phyloP scores from a whole-genome alignment of 2,113 vertebrate species.

The Rhineura floridana region DNA sequence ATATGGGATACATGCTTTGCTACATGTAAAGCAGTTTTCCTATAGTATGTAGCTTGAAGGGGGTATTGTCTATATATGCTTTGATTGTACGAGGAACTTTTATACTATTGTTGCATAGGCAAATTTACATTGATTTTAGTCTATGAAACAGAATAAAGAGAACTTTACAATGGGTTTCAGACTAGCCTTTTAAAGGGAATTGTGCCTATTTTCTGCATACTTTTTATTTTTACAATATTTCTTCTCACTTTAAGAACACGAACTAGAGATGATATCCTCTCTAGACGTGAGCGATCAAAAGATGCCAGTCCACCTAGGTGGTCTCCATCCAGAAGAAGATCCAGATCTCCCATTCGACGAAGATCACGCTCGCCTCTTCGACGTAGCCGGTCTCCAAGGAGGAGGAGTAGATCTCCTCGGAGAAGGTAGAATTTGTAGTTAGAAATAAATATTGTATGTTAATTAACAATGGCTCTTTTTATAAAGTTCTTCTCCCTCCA shows the following conservation, averaged over 20 bases:
- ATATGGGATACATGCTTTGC: background rate
- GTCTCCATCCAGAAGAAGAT: constrained; percentile 81
- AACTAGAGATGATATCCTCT: constrained; percentile 80
- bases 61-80: background rate
- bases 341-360: constrained; percentile 83
- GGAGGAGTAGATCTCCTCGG: constrained; percentile 88
- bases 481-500: background rate
- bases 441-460: background rate
- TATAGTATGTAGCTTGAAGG: background rate
- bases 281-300: constrained; percentile 79
- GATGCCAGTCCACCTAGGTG: constrained; percentile 78
- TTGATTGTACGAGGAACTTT: background rate
- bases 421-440: constrained; percentile 80
- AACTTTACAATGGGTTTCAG: background rate
- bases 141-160: background rate
- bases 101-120: background rate
- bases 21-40: background rate
- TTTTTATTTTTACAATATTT: constrained; percentile 21
- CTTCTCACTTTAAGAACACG: constrained; percentile 74
- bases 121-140: background rate
- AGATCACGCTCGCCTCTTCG: constrained; percentile 84
- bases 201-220: background rate
- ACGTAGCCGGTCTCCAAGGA: constrained; percentile 85
- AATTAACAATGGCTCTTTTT: background rate
- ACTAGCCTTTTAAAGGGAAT: constrained; percentile 7